Conservation (phyloP, 2,888 invertebrate genomes). For the Cremastinae sp. region DNA sequence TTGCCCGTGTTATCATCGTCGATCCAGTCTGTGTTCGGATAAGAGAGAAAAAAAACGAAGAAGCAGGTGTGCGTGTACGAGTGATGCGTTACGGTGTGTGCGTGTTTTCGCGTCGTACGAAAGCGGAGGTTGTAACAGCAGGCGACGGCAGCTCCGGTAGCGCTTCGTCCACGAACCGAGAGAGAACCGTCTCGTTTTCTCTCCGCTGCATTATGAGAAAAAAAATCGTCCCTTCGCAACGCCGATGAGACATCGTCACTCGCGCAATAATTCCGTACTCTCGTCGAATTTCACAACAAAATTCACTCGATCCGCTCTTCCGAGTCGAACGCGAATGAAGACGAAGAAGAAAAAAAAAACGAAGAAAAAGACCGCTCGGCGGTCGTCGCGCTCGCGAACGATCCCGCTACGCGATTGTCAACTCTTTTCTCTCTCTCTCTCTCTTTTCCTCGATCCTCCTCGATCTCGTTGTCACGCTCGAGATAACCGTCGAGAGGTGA, state of each 20-base stretch:
- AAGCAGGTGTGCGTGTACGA: slow-evolving; percentile 73
- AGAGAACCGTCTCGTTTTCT: slow-evolving; percentile 13
- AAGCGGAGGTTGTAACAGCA: slow-evolving; percentile 83
- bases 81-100: slow-evolving; percentile 27
- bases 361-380: not conserved
- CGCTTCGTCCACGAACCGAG: slow-evolving; percentile 86
- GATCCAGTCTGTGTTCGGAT: slow-evolving; percentile 27
- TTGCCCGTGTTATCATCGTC: slow-evolving; percentile 29
- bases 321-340: not conserved
- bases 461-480: not conserved
- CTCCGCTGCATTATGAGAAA: not conserved
- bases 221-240: slow-evolving; percentile 6
- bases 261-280: slow-evolving; percentile 18
- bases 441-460: slow-evolving; percentile 15
- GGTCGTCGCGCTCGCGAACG: not conserved
- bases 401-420: slow-evolving; percentile 1
- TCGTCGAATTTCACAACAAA: slow-evolving; percentile 10
- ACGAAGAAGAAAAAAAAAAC: slow-evolving; percentile 6
- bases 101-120: slow-evolving; percentile 61
- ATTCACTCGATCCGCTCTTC: not conserved
- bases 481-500: slow-evolving; percentile 57
- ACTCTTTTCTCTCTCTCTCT: slow-evolving; percentile 11
- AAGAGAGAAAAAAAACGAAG: too few species aligned
- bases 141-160: slow-evolving; percentile 88
- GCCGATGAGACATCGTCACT: slow-evolving; percentile 4